Evolutionary conservation across 2,797 vertebrate species (phyloP), one percentile per base, ranked within the genome.

Genomic region (Graptemys geographica): DNA sequence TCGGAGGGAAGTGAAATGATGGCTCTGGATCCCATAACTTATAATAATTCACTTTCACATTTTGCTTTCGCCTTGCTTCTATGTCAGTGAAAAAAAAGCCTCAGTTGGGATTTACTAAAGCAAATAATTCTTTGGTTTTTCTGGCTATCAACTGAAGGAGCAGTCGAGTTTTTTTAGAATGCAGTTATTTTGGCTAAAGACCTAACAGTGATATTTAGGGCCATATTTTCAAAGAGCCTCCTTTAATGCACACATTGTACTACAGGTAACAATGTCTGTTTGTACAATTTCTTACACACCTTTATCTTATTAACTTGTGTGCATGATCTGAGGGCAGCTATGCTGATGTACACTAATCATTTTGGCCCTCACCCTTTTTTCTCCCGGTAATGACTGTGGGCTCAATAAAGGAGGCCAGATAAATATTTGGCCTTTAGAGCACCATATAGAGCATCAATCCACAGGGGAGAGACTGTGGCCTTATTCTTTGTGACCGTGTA

Each of bases 31-130:
- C 89, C 76, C 88, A 97, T 97, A 94, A 95, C 93, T 57, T 93
- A 93, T 94, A 95, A 97, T 97, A 97, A 97, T 97, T 97, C 97
- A 91, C 95, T 97, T 96, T 94, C 93, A 96, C 92, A 86, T 97
- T 95, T 96, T 86, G 4, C 84, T 51, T 81, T 72, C 95, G 96
- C 79, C 96, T 69, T 89, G 87, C 94, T 76, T 90, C 15, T 5
- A 13, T 72, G 83, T 92, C 85, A 86, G 86, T 0, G 92, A 95
- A 90, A 51, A 44, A 82, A 83, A 84, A 56, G 33, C 82, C 85
- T 52, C 2, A 5, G 2, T 0, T 79, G 90, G 81, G 95, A 41
- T 93, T 62, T 81, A 57, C 86, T 65, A 12, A 56, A 95, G 89
- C 62, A 83, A 94, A 69, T 76, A 76, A 76, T 28, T 79, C 84